Base-by-base conservation (phyloP, 2,113 vertebrate species). In the Rhagologus leucostigma region DNA sequence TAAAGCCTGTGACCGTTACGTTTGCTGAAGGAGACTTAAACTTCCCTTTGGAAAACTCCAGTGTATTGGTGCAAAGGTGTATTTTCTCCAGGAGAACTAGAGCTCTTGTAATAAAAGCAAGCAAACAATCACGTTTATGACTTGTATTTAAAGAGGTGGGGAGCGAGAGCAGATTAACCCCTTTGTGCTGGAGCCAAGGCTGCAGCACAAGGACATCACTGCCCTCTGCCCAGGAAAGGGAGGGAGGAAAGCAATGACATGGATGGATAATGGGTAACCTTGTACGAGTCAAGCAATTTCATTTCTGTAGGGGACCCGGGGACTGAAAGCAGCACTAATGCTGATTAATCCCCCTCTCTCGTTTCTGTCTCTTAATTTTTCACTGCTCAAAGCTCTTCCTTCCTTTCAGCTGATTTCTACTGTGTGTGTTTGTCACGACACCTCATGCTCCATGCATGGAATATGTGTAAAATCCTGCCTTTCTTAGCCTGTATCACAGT, bases 341-440 rank as follows among this genome's bases (percentile, higher is more conserved):
- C 64, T 89, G 76, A 95, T 96, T 95, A 90, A 84, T 77, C 52
- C 49, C 79, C 52, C 79, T 84, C 96, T 56, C 26, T 57, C 75
- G 57, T 47, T 73, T 87, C 64, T 73, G 47, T 35, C 79, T 91
- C 70, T 53, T 68, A 37, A 81, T 95, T 92, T 86, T 64, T 84
- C 2, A 0, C 35, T 1, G 3, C 74, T 62, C 0, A 0, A 50
- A 59, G 63, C 59, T 93, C 55, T 59, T 35, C 75, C 55, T 67
- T 80, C 68, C 64, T 86, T 75, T 70, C 69, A 75, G 79, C 53
- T 64, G 53, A 64, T 64, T 75, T 70, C 33, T 56, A 1, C 30
- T 22, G 2, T 13, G 3, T 2, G 9, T 7, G 44, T 44, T 16
- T 33, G 50, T 32, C 80, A 23, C 15, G 49, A 44, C 22, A 29